Base-by-base conservation (phyloP, 2,113 vertebrate genomes). In the Pedionomus torquatus region DNA sequence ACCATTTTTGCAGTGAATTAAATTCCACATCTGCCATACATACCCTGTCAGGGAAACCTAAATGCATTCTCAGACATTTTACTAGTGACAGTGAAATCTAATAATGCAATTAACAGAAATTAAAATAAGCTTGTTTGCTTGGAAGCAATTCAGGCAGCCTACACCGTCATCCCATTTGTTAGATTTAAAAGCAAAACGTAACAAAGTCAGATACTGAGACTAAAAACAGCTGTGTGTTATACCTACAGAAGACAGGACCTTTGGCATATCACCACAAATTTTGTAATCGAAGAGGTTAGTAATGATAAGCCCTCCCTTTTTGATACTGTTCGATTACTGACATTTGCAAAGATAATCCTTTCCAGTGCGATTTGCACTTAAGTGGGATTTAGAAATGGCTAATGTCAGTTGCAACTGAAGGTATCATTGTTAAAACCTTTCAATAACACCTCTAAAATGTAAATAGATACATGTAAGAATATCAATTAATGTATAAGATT, bases 51-150 rank as follows among this genome's bases (percentile, higher is more conserved):
- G 24, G 31, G 24, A 9, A 91, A 71, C 30, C 4, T 23, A 86
- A 60, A 35, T 39, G 51, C 0, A 0, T 82, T 58, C 48, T 68
- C 43, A 48, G 41, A 26, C 51, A 52, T 71, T 92, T 78, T 60
- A 75, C 13, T 55, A 81, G 46, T 10, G 30, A 75, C 48, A 81
- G 26, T 43, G 35, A 94, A 64, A 95, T 75, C 71, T 89, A 92
- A 64, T 58, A 82, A 78, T 28, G 43, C 20, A 89, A 60, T 83
- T 81, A 93, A 88, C 46, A 95, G 70, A 95, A 74, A 96, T 66
- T 55, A 84, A 82, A 93, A 71, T 71, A 71, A 64, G 14, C 14
- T 75, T 23, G 46, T 41, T 58, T 78, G 51, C 68, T 90, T 65
- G 30, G 23, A 83, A 55, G 69, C 60, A 70, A 78, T 70, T 92